These are phyloP conservation scores for Crocuta crocuta DNA, from an alignment of 2,113 vertebrate genomes.

Conservation along the genomic window DNA sequence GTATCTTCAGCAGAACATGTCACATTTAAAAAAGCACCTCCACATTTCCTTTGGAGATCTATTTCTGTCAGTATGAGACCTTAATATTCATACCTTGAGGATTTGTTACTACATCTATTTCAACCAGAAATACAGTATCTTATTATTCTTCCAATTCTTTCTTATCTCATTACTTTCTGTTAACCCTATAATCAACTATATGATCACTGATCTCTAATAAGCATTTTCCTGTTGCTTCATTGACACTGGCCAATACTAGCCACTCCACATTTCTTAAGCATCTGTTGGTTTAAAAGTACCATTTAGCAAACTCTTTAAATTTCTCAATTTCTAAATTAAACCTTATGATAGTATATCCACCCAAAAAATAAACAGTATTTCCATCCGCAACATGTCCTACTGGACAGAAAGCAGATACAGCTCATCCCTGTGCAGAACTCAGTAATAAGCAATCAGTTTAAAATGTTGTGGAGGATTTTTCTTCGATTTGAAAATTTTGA, in stretches of 20 bases:
- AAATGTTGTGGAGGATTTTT: not conserved
- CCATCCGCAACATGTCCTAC: not conserved
- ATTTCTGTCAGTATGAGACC: constrained; percentile 79
- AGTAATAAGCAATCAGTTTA: not conserved
- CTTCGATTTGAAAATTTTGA: not conserved
- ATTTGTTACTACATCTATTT: constrained; percentile 82
- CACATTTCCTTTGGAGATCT: constrained; percentile 73
- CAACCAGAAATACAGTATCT: constrained; percentile 80
- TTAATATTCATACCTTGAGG: constrained; percentile 80
- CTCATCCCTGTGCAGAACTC: not conserved
- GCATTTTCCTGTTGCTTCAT: constrained; percentile 74
- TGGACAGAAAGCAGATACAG: not conserved
- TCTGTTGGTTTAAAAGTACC: constrained; percentile 52
- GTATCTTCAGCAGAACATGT: constrained; percentile 63
- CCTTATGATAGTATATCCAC: not conserved
- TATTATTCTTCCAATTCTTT: constrained; percentile 71
- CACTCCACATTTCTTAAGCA: constrained; percentile 66
- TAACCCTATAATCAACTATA: constrained; percentile 73
- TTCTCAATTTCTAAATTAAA: not conserved
- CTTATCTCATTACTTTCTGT: constrained; percentile 73
- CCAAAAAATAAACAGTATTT: not conserved
- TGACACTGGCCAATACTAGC: not conserved
- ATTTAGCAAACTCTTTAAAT: constrained; percentile 16
- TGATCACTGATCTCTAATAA: constrained; percentile 78
- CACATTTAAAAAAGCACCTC: constrained; percentile 69